Base-by-base conservation (phyloP, 2,797 vertebrate species). In the Pipistrellus kuhlii region DNA sequence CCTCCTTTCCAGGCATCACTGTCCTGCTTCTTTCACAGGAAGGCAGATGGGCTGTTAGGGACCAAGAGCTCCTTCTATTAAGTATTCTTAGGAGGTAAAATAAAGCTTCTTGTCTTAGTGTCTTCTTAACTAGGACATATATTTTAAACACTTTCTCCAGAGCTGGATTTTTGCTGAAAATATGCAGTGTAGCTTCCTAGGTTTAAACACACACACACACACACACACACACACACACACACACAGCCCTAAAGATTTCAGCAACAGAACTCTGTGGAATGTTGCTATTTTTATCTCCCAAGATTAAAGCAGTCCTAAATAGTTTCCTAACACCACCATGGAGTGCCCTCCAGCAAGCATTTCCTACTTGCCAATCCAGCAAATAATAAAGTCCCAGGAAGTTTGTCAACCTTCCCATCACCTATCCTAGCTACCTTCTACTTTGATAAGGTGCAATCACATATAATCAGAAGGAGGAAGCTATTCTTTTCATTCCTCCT, bases 301-400 rank as follows among this genome's bases (percentile, higher is more conserved):
- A 95, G 78, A 94, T 93, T 92, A 96, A 90, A 62, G 82, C 51
- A 17, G 48, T 53, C 69, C 84, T 91, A 88, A 93, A 86, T 83
- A 75, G 84, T 81, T 84, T 81, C 35, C 80, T 89, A 57, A 78
- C 48, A 77, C 53, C 30, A 68, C 66, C 2, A 1, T 12, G 5
- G 68, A 41, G 44, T 38, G 17, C 62, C 48, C 84, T 86, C 41
- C 68, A 77, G 38, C 75, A 69, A 80, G 32, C n/a, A 21, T 51
- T 62, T 90, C 35, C 76, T 35, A 81, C 8, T 32, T 83, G 53
- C 59, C 25, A 92, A 14, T 8, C 14, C 73, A 69, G 15, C 68
- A 85, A 59, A 84, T n/a, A 48, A 44, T 27, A 20, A 27, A 71
- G 23, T 46, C 46, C 27, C 30, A 44, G 27, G 27, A 62, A 62